Evolutionary conservation across 2,888 invertebrate species (phyloP).

Genomic region (Macaria liturata): DNA sequence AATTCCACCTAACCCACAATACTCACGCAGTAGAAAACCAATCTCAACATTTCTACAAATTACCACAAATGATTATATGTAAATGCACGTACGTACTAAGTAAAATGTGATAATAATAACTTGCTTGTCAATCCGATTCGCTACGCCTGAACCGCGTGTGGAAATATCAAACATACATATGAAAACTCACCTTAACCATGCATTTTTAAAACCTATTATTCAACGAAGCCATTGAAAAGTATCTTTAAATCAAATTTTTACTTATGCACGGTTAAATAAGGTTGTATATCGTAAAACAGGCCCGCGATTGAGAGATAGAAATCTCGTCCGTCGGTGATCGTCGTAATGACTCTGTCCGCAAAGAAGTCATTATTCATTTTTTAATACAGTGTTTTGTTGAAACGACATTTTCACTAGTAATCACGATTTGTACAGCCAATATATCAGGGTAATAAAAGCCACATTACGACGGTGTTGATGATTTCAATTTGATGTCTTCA

Average conservation of each 20-base stretch:
- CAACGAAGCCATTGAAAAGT: slow-evolving; percentile 32
- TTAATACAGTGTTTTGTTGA: slow-evolving; percentile 81
- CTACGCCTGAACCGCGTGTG: slow-evolving; percentile 68
- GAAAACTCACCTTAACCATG: slow-evolving; percentile 37
- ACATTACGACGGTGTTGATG: slow-evolving; percentile 68
- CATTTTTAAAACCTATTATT: slow-evolving; percentile 50
- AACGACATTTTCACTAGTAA: slow-evolving; percentile 82
- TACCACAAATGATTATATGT: slow-evolving; percentile 60
- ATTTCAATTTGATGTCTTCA: slow-evolving; percentile 79
- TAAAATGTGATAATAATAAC: slow-evolving; percentile 82
- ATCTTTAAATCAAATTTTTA: slow-evolving; percentile 32
- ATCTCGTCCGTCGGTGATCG: slow-evolving; percentile 71
- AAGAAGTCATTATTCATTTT: slow-evolving; percentile 83
- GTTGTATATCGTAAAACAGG: slow-evolving; percentile 35
- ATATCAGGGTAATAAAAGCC: slow-evolving; percentile 75
- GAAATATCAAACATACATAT: slow-evolving; percentile 53
- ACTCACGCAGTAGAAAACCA: slow-evolving; percentile 28
- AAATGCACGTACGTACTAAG: slow-evolving; percentile 59
- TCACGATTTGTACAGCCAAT: slow-evolving; percentile 77
- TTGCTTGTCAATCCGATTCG: slow-evolving; percentile 80
- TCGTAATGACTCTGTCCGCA: slow-evolving; percentile 76
- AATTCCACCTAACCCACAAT: too few relatives aligned
- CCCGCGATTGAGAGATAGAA: slow-evolving; percentile 58
- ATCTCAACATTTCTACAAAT: slow-evolving; percentile 57
- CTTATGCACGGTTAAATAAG: slow-evolving; percentile 38